Evolutionary conservation across 2,888 invertebrate species (phyloP), one percentile per base, ranked within the genome.

Genomic region (Neocrepidodera transversa): DNA sequence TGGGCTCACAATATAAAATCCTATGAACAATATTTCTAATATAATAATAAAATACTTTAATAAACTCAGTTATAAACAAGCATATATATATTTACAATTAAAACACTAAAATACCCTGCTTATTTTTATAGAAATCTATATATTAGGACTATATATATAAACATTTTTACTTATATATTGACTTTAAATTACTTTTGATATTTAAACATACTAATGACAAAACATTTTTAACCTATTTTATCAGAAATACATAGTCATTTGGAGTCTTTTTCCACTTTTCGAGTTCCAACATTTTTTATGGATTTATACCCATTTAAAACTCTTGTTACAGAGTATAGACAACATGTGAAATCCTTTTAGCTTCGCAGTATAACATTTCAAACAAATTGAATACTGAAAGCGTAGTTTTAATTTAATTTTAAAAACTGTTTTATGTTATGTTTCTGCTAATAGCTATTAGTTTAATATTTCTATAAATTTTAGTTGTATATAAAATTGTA

Each of bases 1-100:
- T 66, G 74, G 76, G 76, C 75, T 76, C 76, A 74, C 69, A 52
- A 45, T 62, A 72, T 74, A 72, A 73, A 74, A 73, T 70, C 71
- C 68, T 68, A 69, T 61, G 62, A 66, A 60, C 55, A 30, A n/a
- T 6, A 23, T 23, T 23, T 23, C 23, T 5, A 5, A 23, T 23
- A 3, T 23, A 23, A 23, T 23, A 36, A 11, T 11, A 2, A 36
- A 36, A 36, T 11, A 13, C 13, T 36, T 11, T 36, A 16, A 10
- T 7, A 36, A 11, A 36, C 7, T 36, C 13, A 13, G 7, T 11
- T 11, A 36, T 7, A 11, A 14, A 36, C 7, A 11, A 36, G 13
- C 7, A 36, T 11, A 36, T 11, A 23, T 28, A 26, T 45, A 14
- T 45, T 45, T 8, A 45, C 13, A n/a, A 45, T 45, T 26, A 45